Evolutionary conservation across 2,888 invertebrate species (phyloP).

Genomic region (Phragmatobia fuliginosa): DNA sequence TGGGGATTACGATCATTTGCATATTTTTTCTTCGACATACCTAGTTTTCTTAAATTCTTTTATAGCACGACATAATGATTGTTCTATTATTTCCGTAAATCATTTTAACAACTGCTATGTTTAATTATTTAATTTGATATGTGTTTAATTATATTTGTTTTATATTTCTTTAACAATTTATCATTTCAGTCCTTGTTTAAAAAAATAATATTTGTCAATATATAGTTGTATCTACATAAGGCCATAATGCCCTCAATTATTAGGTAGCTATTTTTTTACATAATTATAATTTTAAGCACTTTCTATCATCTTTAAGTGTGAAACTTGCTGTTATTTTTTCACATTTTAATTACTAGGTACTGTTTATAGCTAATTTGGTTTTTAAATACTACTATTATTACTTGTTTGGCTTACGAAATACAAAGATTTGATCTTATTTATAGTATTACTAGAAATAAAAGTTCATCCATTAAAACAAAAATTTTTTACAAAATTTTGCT

Average conservation of each 20-base stretch:
- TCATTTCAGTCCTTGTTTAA: background rate
- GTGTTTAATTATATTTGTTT: background rate
- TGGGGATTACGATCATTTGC: constrained; percentile 67
- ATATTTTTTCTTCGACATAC: constrained; percentile 60
- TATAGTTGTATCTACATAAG: too few species aligned
- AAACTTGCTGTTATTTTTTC: too few species aligned
- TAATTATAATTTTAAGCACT: background rate
- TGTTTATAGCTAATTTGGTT: background rate
- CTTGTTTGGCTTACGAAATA: background rate
- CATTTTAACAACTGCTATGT: constrained; percentile 8
- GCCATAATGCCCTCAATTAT: too few species aligned
- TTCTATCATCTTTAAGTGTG: background rate
- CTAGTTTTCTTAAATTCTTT: constrained; percentile 39
- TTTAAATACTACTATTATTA: too few species aligned
- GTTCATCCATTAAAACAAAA: too few species aligned
- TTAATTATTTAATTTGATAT: background rate
- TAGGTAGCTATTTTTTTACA: background rate
- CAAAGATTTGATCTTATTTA: too few species aligned
- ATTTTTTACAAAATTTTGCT: too few species aligned
- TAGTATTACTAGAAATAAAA: background rate
- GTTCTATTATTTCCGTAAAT: constrained; percentile 26
- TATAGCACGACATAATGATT: constrained; percentile 24
- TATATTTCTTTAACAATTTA: background rate
- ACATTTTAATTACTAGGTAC: too few species aligned
- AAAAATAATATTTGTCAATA: background rate